Evolutionary conservation across 92 coral and sea anemone species (phyloP).

Genomic region (Plumapathes pennacea): DNA sequence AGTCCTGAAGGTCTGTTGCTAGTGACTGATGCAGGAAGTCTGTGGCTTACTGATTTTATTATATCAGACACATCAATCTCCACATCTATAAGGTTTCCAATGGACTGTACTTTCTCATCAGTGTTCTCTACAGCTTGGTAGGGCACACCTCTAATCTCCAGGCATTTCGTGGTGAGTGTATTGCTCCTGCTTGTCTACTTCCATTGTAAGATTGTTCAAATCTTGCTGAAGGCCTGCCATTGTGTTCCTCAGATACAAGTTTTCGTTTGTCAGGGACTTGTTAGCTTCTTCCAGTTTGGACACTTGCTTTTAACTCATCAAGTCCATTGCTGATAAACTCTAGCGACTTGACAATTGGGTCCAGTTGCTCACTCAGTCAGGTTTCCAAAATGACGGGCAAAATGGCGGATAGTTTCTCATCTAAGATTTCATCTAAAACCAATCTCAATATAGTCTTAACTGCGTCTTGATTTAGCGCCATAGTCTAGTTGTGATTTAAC

Average conservation of each 20-base stretch:
- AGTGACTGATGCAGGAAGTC: conserved; percentile 3
- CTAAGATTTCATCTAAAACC: too few relatives aligned
- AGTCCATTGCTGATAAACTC: too few relatives aligned
- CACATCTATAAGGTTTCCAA: background rate
- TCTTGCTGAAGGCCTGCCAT: conserved; percentile 1
- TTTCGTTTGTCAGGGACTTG: conserved; percentile 5
- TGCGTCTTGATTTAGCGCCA: too few relatives aligned
- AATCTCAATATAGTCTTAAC: too few relatives aligned
- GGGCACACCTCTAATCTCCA: background rate
- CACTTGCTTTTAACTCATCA: background rate
- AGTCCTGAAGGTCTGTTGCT: background rate
- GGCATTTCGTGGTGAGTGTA: background rate
- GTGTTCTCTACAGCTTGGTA: background rate
- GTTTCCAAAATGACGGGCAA: too few relatives aligned
- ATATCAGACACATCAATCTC: background rate
- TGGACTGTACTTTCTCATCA: background rate
- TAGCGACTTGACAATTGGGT: too few relatives aligned
- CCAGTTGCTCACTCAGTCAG: too few relatives aligned
- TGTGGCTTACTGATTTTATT: conserved; percentile 3
- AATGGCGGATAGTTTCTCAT: too few relatives aligned
- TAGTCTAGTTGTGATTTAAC: too few relatives aligned
- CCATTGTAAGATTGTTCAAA: background rate
- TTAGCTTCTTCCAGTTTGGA: conserved; percentile 2
- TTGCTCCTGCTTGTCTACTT: conserved; percentile 6
- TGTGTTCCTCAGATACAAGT: background rate